Percentiles rank a stretch among this genome's conserved stretches.
These are phyloP conservation scores for Amphiprion ocellaris DNA, from an alignment of 2,113 vertebrate species.

Conservation along the genomic window DNA sequence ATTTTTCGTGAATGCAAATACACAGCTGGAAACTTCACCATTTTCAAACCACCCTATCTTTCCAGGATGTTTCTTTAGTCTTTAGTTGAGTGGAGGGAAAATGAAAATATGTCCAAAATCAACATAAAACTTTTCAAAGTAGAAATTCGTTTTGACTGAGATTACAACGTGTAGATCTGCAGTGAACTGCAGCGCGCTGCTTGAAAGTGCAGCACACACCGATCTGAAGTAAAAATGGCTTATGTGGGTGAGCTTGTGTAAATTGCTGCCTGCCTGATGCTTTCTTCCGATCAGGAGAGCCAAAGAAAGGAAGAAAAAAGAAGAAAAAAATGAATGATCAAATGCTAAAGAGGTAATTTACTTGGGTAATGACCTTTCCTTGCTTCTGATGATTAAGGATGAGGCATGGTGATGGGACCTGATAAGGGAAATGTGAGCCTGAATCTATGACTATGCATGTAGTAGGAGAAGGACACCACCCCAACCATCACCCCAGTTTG, in stretches of 20 bases:
- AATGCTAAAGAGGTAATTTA: slow-evolving; percentile 74
- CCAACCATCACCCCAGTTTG: slow-evolving; percentile 9
- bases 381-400: slow-evolving; percentile 68
- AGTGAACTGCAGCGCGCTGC: neutral
- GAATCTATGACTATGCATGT: slow-evolving; percentile 56
- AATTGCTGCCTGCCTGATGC: slow-evolving; percentile 30
- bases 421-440: slow-evolving; percentile 51
- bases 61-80: slow-evolving; percentile 43
- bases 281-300: slow-evolving; percentile 11
- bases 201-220: neutral
- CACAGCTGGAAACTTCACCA: slow-evolving; percentile 49
- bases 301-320: slow-evolving; percentile 7
- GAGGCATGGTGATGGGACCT: slow-evolving; percentile 55
- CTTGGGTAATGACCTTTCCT: slow-evolving; percentile 69
- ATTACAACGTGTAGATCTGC: slow-evolving; percentile 13
- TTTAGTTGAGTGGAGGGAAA: slow-evolving; percentile 22
- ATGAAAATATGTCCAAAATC: neutral
- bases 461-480: slow-evolving; percentile 21
- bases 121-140: neutral
- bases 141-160: slow-evolving; percentile 2
- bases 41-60: slow-evolving; percentile 58
- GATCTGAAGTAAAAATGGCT: slow-evolving; percentile 2
- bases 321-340: slow-evolving; percentile 59
- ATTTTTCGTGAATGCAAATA: slow-evolving; percentile 74
- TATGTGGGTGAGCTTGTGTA: slow-evolving; percentile 6